These are phyloP conservation scores for Apodemia hepburni DNA, from an alignment of 2,888 invertebrate species.

Conservation along the genomic window DNA sequence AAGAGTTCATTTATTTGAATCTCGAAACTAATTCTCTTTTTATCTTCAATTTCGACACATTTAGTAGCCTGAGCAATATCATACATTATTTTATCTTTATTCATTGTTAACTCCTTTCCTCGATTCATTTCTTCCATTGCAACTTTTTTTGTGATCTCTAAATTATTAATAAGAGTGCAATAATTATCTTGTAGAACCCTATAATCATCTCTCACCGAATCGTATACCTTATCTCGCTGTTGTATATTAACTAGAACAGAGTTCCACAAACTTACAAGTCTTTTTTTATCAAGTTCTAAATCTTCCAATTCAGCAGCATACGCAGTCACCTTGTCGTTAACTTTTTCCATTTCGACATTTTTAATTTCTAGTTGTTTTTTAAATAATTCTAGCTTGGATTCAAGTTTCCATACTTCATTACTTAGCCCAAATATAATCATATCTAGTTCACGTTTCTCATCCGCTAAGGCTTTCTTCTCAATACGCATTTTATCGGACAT, in stretches of 20 bases:
- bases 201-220: constrained; percentile 81
- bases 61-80: constrained; percentile 73
- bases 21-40: constrained; percentile 73
- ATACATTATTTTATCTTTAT: constrained; percentile 77
- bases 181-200: constrained; percentile 68
- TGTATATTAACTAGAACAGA: constrained; percentile 85
- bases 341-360: constrained; percentile 79
- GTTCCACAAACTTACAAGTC: constrained; percentile 87
- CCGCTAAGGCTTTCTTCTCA: too few species aligned
- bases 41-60: constrained; percentile 67
- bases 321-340: constrained; percentile 79
- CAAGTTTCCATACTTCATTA: constrained; percentile 82
- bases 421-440: constrained; percentile 47
- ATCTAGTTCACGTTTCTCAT: too few species aligned
- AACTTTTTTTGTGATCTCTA: constrained; percentile 84
- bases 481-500: too few species aligned
- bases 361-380: constrained; percentile 84
- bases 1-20: constrained; percentile 74
- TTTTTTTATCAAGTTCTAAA: constrained; percentile 84
- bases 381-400: constrained; percentile 82
- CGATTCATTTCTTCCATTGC: constrained; percentile 83
- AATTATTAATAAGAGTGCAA: constrained; percentile 75
- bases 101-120: constrained; percentile 82
- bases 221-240: constrained; percentile 83
- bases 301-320: constrained; percentile 88